Percentiles rank a stretch among this genome's conserved stretches.
Evolutionary conservation across 2,797 vertebrate genomes (phyloP).

Genomic region (Hoplostethus atlanticus): DNA sequence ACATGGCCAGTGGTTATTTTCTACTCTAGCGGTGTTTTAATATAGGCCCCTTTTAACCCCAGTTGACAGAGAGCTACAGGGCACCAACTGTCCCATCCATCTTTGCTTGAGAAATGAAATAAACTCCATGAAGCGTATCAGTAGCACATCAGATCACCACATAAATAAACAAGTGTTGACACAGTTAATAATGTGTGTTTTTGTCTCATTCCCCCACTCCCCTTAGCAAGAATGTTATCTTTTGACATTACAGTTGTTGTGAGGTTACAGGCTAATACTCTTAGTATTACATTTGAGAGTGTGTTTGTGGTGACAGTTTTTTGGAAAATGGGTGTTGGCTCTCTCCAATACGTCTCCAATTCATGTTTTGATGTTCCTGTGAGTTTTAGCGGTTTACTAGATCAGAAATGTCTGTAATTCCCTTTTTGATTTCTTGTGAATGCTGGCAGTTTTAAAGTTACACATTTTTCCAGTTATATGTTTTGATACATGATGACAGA

Average conservation of each 20-base stretch:
- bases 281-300: not conserved
- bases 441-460: not conserved
- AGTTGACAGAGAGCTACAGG: constrained; percentile 21
- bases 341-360: not conserved
- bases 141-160: constrained; percentile 22
- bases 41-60: not conserved
- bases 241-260: constrained; percentile 28
- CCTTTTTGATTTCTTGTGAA: not conserved
- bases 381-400: not conserved
- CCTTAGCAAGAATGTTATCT: constrained; percentile 25
- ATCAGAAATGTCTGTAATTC: not conserved
- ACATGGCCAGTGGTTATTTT: not conserved
- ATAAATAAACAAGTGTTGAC: constrained; percentile 45
- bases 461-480: not conserved
- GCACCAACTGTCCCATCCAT: not conserved
- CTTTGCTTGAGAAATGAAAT: constrained; percentile 13
- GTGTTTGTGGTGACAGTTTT: not conserved
- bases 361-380: not conserved
- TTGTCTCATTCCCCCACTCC: constrained; percentile 11
- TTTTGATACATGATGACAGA: not conserved
- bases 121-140: constrained; percentile 32
- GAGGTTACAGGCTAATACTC: constrained; percentile 15
- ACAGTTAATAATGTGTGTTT: constrained; percentile 28
- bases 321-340: not conserved
- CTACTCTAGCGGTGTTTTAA: not conserved